Evolutionary conservation across 1,140 invertebrate species (phyloP).

Genomic region (Kradibia gibbosae): DNA sequence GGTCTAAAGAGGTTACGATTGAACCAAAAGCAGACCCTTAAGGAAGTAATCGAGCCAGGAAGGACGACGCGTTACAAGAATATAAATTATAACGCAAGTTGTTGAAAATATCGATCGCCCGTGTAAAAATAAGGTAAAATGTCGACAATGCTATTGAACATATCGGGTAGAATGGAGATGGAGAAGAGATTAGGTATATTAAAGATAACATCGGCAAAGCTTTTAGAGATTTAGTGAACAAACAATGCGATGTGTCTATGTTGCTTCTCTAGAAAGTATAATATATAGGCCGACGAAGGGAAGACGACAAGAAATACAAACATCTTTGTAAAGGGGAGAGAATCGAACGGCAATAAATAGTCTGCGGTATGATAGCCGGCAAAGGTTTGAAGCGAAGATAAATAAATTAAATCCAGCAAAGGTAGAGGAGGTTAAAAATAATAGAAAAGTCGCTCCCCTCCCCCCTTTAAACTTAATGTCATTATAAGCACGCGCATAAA

Average conservation of each 20-base stretch:
- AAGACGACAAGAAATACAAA: background rate
- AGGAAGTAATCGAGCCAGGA: too few relatives aligned
- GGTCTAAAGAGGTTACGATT: too few relatives aligned
- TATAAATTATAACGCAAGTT: too few relatives aligned
- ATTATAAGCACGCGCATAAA: background rate
- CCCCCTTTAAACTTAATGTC: too few relatives aligned
- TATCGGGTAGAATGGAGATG: background rate
- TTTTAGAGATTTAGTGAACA: background rate
- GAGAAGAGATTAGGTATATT: background rate
- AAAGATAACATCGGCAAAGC: background rate
- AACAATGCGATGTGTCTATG: background rate
- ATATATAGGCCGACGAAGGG: background rate
- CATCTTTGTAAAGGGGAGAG: background rate
- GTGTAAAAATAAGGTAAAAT: background rate
- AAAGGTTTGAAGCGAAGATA: background rate
- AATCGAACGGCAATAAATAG: background rate
- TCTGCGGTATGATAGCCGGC: background rate
- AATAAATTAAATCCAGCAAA: background rate
- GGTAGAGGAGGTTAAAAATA: too few relatives aligned
- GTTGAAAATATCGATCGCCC: too few relatives aligned
- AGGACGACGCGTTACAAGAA: too few relatives aligned
- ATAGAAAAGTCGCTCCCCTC: too few relatives aligned
- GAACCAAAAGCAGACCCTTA: too few relatives aligned
- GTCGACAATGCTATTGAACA: background rate
- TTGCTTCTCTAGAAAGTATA: background rate